phyloP scores from a whole-genome alignment of 2,797 vertebrate species.

The Neosalanx taihuensis region DNA sequence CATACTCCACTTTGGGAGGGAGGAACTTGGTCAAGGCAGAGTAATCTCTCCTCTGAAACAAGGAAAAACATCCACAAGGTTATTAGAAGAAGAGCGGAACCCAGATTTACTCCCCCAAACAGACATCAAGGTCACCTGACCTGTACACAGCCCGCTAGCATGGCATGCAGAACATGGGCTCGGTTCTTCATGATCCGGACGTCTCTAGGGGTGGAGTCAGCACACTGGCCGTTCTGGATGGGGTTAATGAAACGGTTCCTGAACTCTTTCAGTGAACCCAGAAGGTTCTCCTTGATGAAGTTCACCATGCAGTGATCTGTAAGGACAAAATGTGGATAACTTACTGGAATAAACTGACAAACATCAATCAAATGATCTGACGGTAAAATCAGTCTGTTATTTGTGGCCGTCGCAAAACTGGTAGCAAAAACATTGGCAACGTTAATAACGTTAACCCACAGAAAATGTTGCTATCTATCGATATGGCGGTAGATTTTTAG shows the following conservation, averaged over 20 bases:
- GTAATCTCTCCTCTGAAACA: conserved; percentile 88
- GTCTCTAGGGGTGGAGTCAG: conserved; percentile 90
- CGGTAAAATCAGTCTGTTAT: too few relatives aligned
- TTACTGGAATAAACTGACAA: too few relatives aligned
- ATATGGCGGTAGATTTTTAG: not conserved
- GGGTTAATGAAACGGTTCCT: conserved; percentile 96
- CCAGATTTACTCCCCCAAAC: not conserved
- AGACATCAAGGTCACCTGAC: conserved; percentile 55
- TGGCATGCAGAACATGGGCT: conserved; percentile 90
- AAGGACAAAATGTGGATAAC: conserved; percentile 26
- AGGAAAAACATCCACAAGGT: not conserved
- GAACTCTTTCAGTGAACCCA: conserved; percentile 79
- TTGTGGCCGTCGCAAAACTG: too few relatives aligned
- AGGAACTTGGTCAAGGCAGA: conserved; percentile 90
- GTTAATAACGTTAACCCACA: too few relatives aligned
- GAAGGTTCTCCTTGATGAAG: conserved; percentile 95
- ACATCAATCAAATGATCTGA: too few relatives aligned
- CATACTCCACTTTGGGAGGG: conserved; percentile 93
- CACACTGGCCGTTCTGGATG: conserved; percentile 96
- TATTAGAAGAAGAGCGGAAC: not conserved
- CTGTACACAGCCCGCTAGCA: conserved; percentile 94
- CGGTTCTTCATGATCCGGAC: conserved; percentile 97
- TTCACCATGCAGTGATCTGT: conserved; percentile 98
- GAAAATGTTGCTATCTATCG: too few relatives aligned
- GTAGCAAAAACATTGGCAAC: too few relatives aligned